phyloP scores from a whole-genome alignment of 2,888 invertebrate genomes.

The Troides aeacus region DNA sequence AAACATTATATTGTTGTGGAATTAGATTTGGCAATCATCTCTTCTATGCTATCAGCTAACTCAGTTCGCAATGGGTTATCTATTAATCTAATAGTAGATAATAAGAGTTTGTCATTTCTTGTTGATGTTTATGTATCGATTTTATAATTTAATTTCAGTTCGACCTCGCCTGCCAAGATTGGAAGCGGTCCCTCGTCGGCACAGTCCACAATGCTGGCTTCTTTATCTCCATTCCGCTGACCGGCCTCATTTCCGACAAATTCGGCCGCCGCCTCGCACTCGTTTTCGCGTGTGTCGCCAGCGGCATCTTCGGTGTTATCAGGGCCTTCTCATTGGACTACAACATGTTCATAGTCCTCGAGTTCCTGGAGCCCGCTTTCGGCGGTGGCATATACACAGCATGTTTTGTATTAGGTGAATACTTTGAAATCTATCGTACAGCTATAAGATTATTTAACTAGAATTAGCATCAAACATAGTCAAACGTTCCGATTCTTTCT shows the following conservation, averaged over 20 bases:
- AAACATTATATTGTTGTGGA: too few species aligned
- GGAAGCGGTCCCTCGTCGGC: conserved; percentile 87
- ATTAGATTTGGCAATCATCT: too few species aligned
- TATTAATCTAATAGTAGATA: too few species aligned
- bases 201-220: conserved; percentile 87
- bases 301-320: conserved; percentile 78
- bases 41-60: too few species aligned
- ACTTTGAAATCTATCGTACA: neutral
- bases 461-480: too few species aligned
- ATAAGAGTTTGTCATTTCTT: too few species aligned
- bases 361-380: conserved; percentile 80
- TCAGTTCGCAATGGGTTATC: too few species aligned
- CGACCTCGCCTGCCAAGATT: conserved; percentile 83
- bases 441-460: too few species aligned
- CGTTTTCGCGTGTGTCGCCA: conserved; percentile 77
- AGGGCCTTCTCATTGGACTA: conserved; percentile 80
- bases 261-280: conserved; percentile 83
- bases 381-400: conserved; percentile 81
- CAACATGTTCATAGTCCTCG: conserved; percentile 79
- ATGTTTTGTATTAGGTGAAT: conserved; percentile 81
- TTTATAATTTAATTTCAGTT: conserved; percentile 74
- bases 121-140: too few species aligned
- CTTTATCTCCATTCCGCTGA: conserved; percentile 85
- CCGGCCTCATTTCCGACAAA: conserved; percentile 85
- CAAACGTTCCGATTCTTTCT: too few species aligned